Percentiles rank a stretch among this genome's conserved stretches.
phyloP scores from a whole-genome alignment of 1,140 invertebrate genomes.

The Macrotrachela quadricornifera region DNA sequence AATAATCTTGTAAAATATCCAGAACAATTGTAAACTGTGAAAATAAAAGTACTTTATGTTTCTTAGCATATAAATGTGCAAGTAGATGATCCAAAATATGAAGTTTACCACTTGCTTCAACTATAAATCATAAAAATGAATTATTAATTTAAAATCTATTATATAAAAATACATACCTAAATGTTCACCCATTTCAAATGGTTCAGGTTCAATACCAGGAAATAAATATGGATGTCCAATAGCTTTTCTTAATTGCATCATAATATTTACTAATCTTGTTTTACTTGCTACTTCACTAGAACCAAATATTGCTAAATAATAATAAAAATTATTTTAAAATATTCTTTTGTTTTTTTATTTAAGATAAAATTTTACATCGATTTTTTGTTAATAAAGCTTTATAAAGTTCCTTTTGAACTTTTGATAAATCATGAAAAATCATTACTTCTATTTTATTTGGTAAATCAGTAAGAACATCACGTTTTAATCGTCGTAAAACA shows the following conservation, averaged over 20 bases:
- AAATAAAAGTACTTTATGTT: slow-evolving; percentile 88
- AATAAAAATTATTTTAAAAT: not conserved
- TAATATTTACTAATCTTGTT: slow-evolving; percentile 36
- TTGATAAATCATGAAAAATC: slow-evolving; percentile 41
- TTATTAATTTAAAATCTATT: no score
- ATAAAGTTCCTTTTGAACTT: slow-evolving; percentile 50
- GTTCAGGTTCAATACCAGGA: slow-evolving; percentile 89
- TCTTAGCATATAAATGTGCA: slow-evolving; percentile 78
- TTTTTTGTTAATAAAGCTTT: slow-evolving; percentile 40
- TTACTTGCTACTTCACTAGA: not conserved
- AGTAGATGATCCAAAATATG: slow-evolving; percentile 92
- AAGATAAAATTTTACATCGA: slow-evolving; percentile 38
- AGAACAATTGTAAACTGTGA: slow-evolving; percentile 98
- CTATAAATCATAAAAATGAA: slow-evolving; percentile 15
- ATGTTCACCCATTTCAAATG: slow-evolving; percentile 35
- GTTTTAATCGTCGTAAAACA: slow-evolving; percentile 65
- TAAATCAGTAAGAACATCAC: slow-evolving; percentile 42
- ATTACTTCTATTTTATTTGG: slow-evolving; percentile 54
- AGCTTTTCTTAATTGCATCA: slow-evolving; percentile 66
- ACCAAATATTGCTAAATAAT: not conserved
- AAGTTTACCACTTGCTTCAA: slow-evolving; percentile 61
- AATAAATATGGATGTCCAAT: slow-evolving; percentile 83
- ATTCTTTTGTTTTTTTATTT: slow-evolving; percentile 19
- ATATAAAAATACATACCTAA: slow-evolving; percentile 8
- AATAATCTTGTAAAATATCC: slow-evolving; percentile 92